Evolutionary conservation across 2,888 invertebrate genomes (phyloP).

Genomic region (Cecidostiba fungosa): DNA sequence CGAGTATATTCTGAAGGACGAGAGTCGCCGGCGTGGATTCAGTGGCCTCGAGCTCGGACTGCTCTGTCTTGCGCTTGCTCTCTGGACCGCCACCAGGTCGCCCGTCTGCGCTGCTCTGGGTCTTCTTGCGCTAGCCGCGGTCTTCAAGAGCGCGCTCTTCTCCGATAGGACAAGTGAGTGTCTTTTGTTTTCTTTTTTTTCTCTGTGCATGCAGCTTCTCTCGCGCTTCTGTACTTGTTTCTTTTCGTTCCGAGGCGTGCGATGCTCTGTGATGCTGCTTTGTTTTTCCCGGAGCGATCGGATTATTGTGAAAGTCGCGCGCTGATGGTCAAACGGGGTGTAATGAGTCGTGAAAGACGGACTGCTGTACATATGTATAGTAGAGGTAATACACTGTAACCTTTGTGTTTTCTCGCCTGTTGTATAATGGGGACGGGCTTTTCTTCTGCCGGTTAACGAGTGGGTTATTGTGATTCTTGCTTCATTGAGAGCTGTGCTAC

Average conservation of each 20-base stretch:
- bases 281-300: neutral
- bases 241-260: neutral
- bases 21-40: slow-evolving; percentile 51
- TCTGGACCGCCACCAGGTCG: slow-evolving; percentile 42
- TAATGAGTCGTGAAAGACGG: neutral
- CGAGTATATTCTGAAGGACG: slow-evolving; percentile 60
- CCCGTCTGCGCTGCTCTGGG: slow-evolving; percentile 20
- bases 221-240: neutral
- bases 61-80: slow-evolving; percentile 24
- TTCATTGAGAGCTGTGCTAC: neutral
- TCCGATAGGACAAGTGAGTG: slow-evolving; percentile 59
- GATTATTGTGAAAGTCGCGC: neutral
- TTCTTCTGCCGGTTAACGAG: neutral
- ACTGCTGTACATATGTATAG: neutral
- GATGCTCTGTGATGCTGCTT: neutral
- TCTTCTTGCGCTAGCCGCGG: slow-evolving; percentile 24
- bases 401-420: slow-evolving; percentile 1
- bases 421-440: neutral
- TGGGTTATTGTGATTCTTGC: neutral
- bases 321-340: neutral
- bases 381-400: neutral
- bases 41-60: slow-evolving; percentile 28
- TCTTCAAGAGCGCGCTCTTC: slow-evolving; percentile 30
- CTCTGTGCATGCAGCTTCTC: neutral
- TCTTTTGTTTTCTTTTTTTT: neutral